phyloP scores from a whole-genome alignment of 2,888 invertebrate genomes.

The Aporophyla lueneburgensis region DNA sequence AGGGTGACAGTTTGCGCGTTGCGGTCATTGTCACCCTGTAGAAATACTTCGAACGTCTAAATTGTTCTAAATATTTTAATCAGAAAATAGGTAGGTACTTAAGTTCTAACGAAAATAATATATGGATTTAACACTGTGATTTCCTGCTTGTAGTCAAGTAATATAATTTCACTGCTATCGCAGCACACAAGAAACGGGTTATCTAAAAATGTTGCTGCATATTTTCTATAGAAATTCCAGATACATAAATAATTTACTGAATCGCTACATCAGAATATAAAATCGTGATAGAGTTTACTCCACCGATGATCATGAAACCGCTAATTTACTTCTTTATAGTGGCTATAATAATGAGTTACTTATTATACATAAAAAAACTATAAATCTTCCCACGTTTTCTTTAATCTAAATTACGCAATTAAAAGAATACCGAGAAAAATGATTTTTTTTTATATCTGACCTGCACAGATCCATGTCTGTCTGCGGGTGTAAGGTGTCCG shows the following conservation, averaged over 20 bases:
- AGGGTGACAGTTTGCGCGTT: too few relatives aligned
- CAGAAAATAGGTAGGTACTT: neutral
- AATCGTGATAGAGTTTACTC: neutral
- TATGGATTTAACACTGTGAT: neutral
- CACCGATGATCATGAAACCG: neutral
- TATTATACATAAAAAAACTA: neutral
- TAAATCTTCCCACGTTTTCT: neutral
- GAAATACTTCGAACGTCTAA: neutral
- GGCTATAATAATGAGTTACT: neutral
- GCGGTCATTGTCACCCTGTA: neutral
- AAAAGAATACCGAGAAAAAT: too few relatives aligned
- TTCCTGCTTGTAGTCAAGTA: neutral
- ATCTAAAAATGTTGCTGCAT: neutral
- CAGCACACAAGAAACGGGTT: neutral
- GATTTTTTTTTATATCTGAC: slow-evolving; percentile 87
- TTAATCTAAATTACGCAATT: neutral
- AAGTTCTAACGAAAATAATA: neutral
- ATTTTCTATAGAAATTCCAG: neutral
- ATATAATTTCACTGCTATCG: neutral
- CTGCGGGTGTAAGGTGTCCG: slow-evolving; percentile 97
- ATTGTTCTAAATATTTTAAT: neutral
- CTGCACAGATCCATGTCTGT: slow-evolving; percentile 99
- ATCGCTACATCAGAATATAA: neutral
- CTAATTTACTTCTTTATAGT: neutral
- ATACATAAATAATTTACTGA: neutral